A percentile compares a stretch with the other conserved stretches of the same genome.
Conservation (phyloP, 2,113 vertebrate genomes). For the Ellobius talpinus region DNA sequence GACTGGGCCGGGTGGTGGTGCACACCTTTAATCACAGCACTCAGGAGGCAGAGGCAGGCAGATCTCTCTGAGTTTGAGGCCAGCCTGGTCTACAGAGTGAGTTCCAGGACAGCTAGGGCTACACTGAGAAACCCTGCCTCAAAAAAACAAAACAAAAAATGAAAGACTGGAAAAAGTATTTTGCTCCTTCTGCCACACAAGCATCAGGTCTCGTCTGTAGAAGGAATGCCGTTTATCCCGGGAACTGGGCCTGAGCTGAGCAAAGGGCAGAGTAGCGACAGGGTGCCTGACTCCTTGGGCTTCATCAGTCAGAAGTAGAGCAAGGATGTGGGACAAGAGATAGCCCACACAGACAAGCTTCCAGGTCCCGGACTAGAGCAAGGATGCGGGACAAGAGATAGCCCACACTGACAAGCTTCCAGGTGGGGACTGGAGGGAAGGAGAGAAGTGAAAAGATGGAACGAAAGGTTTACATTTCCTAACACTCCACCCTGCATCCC, state of each 20-base stretch:
- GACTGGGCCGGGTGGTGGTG: neutral
- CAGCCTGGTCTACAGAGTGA: too few species aligned
- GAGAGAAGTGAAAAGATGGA: neutral
- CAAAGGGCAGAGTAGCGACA: too few species aligned
- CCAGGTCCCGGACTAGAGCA: too few species aligned
- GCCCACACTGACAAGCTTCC: neutral
- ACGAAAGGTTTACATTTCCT: fast-evolving
- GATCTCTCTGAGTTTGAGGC: too few species aligned
- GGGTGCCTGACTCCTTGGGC: neutral
- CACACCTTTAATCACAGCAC: too few species aligned
- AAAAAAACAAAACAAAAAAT: neutral
- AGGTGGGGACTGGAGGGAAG: neutral
- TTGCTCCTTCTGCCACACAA: neutral
- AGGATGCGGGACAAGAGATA: neutral
- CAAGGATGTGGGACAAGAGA: neutral
- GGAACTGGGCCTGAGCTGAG: neutral
- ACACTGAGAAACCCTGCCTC: too few species aligned
- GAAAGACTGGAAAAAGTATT: neutral
- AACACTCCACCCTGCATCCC: neutral
- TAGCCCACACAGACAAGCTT: neutral
- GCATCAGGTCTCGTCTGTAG: neutral
- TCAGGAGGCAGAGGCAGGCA: too few species aligned
- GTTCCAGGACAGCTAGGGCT: too few species aligned
- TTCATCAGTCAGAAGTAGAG: fast-evolving
- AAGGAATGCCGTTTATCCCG: too few species aligned